These are phyloP conservation scores for Trichechus manatus DNA, from an alignment of 2,113 vertebrate genomes.

Conservation along the genomic window DNA sequence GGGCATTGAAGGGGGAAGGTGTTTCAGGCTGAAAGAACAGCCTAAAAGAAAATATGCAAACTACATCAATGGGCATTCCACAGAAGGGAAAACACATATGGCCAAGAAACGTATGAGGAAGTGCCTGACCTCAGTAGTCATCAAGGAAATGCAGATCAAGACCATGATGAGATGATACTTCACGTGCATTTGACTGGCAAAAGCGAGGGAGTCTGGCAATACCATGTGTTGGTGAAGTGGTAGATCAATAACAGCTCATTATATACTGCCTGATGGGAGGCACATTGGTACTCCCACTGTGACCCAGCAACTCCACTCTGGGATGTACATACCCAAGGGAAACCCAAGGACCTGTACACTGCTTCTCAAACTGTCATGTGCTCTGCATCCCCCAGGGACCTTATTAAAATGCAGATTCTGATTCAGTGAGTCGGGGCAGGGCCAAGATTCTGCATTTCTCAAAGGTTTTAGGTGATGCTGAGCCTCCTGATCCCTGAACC, in stretches of 20 bases:
- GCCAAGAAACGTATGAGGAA: neutral
- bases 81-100: neutral
- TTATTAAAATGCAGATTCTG: constrained; percentile 36
- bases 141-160: neutral
- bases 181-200: neutral
- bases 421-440: neutral
- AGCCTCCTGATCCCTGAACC: neutral
- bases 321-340: neutral
- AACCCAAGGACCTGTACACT: accelerated
- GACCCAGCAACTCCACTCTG: neutral
- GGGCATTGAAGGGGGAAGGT: neutral
- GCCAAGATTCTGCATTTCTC: neutral
- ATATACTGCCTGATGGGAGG: neutral
- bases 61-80: neutral
- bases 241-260: neutral
- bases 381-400: neutral
- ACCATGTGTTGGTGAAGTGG: neutral
- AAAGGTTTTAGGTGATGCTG: neutral
- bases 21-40: neutral
- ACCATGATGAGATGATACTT: neutral
- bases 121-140: neutral
- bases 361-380: neutral
- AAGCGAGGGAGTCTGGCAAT: neutral
- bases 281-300: accelerated
- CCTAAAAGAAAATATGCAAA: neutral